Evolutionary conservation across 2,113 vertebrate species (phyloP).

Genomic region (Bucco capensis): DNA sequence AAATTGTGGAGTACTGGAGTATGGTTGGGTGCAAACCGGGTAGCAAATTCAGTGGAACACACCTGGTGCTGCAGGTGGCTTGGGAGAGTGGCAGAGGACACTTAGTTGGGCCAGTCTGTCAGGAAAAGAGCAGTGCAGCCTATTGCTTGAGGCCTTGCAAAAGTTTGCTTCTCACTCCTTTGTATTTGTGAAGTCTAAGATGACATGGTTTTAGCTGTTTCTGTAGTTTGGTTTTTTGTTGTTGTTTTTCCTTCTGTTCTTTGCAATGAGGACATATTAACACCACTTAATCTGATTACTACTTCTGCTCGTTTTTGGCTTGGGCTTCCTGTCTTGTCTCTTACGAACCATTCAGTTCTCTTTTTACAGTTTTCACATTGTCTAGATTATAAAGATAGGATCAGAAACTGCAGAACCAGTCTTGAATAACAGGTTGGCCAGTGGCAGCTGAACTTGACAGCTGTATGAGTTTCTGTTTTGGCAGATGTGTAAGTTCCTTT

Average conservation of each 20-base stretch:
- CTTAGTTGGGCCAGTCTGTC: neutral
- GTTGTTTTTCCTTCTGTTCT: neutral
- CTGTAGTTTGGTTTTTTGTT: neutral
- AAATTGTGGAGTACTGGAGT: neutral
- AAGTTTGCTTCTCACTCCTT: neutral
- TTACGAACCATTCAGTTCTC: neutral
- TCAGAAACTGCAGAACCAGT: neutral
- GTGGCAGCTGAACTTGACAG: neutral
- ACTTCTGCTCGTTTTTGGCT: neutral
- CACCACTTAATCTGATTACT: neutral
- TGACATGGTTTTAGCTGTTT: neutral
- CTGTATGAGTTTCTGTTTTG: neutral
- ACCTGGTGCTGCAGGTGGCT: fast-evolving
- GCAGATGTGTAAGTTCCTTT: neutral
- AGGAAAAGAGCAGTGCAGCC: neutral
- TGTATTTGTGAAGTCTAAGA: neutral
- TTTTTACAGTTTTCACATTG: neutral
- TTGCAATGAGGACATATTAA: neutral
- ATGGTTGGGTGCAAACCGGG: neutral
- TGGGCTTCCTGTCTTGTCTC: neutral
- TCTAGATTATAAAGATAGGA: neutral
- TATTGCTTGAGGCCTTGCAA: neutral
- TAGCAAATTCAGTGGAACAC: neutral
- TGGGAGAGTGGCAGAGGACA: neutral
- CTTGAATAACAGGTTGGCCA: neutral